A percentile compares a stretch with the other conserved stretches of the same genome.
These are phyloP conservation scores for Caenorhabditis zanzibari DNA, from an alignment of 2,888 invertebrate species.

Conservation along the genomic window DNA sequence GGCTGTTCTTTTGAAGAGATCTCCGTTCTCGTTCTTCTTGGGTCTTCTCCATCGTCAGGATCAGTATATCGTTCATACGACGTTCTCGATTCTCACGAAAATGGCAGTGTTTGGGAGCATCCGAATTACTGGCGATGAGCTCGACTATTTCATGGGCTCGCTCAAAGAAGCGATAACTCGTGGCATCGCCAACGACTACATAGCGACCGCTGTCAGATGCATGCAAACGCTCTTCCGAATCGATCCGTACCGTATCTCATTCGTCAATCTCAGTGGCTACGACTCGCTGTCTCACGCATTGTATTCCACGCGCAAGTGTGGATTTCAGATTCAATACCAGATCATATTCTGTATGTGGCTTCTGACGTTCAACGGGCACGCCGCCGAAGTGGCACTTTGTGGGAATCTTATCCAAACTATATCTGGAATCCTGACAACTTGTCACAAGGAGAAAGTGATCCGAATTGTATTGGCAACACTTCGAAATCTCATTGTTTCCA, in stretches of 20 bases:
- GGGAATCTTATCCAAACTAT: constrained; percentile 91
- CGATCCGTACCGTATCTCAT: constrained; percentile 51
- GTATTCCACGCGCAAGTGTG: constrained; percentile 60
- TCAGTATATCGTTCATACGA: constrained; percentile 51
- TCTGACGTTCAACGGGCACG: constrained; percentile 93
- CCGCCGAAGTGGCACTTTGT: constrained; percentile 92
- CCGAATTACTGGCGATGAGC: constrained; percentile 54
- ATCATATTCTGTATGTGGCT: constrained; percentile 87
- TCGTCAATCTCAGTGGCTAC: constrained; percentile 58
- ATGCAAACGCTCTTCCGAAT: constrained; percentile 60
- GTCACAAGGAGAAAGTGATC: constrained; percentile 90
- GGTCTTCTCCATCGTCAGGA: constrained; percentile 55
- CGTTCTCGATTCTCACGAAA: constrained; percentile 54
- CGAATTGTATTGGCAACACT: constrained; percentile 97
- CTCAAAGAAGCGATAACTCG: constrained; percentile 51
- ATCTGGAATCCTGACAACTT: constrained; percentile 96
- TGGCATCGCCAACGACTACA: constrained; percentile 61
- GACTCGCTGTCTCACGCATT: constrained; percentile 53
- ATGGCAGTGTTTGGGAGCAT: constrained; percentile 49
- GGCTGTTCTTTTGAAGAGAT: constrained; percentile 52
- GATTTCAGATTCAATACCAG: constrained; percentile 64
- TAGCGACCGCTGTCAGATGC: constrained; percentile 51
- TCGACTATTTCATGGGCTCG: constrained; percentile 61
- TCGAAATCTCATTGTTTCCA: constrained; percentile 96
- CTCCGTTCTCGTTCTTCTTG: constrained; percentile 53